Conservation (phyloP, 2,888 invertebrate genomes). For the Aphodius sticticus region DNA sequence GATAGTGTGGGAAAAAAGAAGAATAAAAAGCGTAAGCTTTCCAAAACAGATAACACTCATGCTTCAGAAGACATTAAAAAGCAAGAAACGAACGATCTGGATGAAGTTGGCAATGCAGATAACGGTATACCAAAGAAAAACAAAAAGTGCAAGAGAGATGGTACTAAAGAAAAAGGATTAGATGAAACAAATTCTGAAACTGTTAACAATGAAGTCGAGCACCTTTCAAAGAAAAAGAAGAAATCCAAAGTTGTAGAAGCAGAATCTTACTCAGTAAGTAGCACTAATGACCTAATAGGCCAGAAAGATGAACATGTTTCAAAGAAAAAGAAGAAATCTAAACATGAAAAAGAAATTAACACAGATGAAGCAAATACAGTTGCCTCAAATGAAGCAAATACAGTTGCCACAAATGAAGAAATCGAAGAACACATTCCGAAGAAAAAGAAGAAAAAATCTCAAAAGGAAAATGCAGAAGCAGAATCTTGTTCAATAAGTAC, state of each 20-base stretch:
- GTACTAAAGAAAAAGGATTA: neutral
- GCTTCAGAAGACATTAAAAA: slow-evolving; percentile 29
- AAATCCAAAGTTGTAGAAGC: neutral
- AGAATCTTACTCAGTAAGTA: neutral
- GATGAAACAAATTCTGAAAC: neutral
- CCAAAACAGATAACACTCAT: slow-evolving; percentile 17
- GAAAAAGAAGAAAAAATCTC: neutral
- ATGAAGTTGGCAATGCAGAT: neutral
- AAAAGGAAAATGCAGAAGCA: slow-evolving; percentile 6
- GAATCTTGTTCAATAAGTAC: neutral
- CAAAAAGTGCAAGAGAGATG: neutral
- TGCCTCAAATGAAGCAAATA: neutral
- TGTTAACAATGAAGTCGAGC: neutral
- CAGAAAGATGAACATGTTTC: slow-evolving; percentile 11
- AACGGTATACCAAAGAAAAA: neutral
- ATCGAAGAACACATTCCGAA: neutral
- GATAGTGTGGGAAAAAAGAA: slow-evolving; percentile 40
- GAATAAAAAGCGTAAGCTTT: slow-evolving; percentile 37
- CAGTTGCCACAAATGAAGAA: neutral
- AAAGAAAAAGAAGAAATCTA: neutral
- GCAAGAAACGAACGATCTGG: slow-evolving; percentile 38
- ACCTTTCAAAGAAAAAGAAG: neutral
- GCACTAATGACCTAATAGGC: slow-evolving; percentile 19
- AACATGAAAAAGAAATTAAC: neutral
- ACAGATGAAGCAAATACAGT: neutral